Evolutionary conservation across 2,113 vertebrate genomes (phyloP).

Genomic region (Odocoileus virginianus): DNA sequence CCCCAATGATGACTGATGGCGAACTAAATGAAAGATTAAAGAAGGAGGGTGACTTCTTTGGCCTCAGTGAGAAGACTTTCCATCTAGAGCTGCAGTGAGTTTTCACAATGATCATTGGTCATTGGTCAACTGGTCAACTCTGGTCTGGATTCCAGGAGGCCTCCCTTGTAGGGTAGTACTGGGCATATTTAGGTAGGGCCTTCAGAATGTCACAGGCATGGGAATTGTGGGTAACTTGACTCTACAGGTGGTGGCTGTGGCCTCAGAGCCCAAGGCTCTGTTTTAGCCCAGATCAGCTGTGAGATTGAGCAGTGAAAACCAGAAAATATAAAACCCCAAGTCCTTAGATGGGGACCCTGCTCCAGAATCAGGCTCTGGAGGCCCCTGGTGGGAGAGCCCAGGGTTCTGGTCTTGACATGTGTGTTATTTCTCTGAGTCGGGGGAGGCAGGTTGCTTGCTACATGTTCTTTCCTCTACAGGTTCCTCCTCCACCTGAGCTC

Average conservation of each 20-base stretch:
- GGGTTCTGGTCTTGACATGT: neutral
- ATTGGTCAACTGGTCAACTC: neutral
- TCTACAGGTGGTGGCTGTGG: neutral
- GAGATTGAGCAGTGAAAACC: neutral
- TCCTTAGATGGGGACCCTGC: neutral
- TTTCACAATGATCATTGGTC: neutral
- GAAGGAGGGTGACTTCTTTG: neutral
- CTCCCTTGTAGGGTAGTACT: neutral
- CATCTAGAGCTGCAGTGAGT: constrained; percentile 45
- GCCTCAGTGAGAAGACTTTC: neutral
- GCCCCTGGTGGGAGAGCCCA: neutral
- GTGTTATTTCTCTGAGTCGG: neutral
- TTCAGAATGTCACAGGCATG: neutral
- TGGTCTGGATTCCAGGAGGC: neutral
- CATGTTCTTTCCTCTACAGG: neutral
- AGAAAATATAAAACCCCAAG: neutral
- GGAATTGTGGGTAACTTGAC: neutral
- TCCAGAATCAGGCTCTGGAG: neutral
- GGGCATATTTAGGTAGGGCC: neutral
- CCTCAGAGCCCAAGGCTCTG: neutral
- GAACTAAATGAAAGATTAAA: neutral
- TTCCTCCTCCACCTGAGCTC: neutral
- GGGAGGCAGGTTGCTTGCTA: neutral
- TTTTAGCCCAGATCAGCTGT: neutral
- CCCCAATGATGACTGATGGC: fast-evolving